Evolutionary conservation across 2,888 invertebrate genomes (phyloP).

Genomic region (Rhopalosiphum nymphaeae): DNA sequence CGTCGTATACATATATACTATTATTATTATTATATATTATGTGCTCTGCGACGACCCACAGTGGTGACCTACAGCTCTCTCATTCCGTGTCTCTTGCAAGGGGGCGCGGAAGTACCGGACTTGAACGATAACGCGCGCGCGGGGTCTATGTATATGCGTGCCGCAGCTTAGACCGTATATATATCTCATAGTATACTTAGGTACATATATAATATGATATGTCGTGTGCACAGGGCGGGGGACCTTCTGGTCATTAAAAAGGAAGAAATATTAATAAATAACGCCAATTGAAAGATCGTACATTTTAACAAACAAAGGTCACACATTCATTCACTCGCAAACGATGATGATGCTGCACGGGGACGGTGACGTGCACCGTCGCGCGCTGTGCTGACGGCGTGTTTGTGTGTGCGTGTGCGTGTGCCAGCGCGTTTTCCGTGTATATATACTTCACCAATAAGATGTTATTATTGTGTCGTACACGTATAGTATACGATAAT

Average conservation of each 20-base stretch:
- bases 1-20: not conserved
- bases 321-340: slow-evolving; percentile 52
- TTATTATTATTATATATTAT: not conserved
- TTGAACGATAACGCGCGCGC: not conserved
- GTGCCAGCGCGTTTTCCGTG: not conserved
- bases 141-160: not conserved
- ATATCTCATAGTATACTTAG: not conserved
- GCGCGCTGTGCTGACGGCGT: not conserved
- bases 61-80: not conserved
- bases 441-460: not conserved
- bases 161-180: not conserved
- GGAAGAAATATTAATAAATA: slow-evolving; percentile 62
- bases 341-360: not conserved
- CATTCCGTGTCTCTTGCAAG: not conserved
- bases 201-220: not conserved
- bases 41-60: not conserved
- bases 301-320: slow-evolving; percentile 60
- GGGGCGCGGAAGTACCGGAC: not conserved
- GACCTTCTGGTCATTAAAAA: slow-evolving; percentile 59
- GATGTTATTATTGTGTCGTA: not conserved
- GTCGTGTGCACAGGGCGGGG: not conserved
- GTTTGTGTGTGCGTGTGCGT: not conserved
- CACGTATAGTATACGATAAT: not conserved
- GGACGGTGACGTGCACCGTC: not conserved
- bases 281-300: slow-evolving; percentile 63